Evolutionary conservation across 2,113 vertebrate species (phyloP).

Genomic region (Pseudorhombus dupliciocellatus): DNA sequence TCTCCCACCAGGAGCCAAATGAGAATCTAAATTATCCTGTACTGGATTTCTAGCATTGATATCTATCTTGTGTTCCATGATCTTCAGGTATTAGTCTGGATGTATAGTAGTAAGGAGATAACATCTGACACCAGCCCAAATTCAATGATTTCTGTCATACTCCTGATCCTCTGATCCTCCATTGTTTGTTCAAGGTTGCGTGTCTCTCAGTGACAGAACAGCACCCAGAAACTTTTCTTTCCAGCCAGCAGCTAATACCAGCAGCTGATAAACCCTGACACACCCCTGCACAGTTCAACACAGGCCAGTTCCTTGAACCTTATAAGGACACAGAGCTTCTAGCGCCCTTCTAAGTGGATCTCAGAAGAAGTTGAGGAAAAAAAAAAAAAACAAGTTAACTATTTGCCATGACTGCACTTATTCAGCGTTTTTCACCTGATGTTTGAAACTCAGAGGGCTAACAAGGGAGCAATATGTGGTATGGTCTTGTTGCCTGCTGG

Average conservation of each 20-base stretch:
- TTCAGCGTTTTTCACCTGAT: conserved; percentile 33
- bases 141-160: too few relatives aligned
- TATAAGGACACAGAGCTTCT: conserved; percentile 50
- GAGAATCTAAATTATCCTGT: too few relatives aligned
- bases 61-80: too few relatives aligned
- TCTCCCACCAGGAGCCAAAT: too few relatives aligned
- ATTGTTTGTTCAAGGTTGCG: too few relatives aligned
- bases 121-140: too few relatives aligned
- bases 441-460: conserved; percentile 27
- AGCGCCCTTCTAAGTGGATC: conserved; percentile 31
- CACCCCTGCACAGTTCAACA: conserved; percentile 24
- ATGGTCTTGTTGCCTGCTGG: conserved; percentile 20
- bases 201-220: too few relatives aligned
- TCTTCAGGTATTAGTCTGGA: too few relatives aligned
- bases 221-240: conserved; percentile 2
- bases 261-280: conserved; percentile 33
- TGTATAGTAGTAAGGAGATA: too few relatives aligned
- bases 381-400: background rate
- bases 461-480: conserved; percentile 25
- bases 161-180: too few relatives aligned
- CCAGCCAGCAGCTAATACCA: conserved; percentile 32
- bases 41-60: too few relatives aligned
- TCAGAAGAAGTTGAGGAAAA: conserved; percentile 6
- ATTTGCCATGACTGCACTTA: conserved; percentile 4
- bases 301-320: conserved; percentile 27